Percentiles rank a stretch among this genome's conserved stretches.
phyloP scores from a whole-genome alignment of 2,888 invertebrate species.

The Drosophila setosimentum region DNA sequence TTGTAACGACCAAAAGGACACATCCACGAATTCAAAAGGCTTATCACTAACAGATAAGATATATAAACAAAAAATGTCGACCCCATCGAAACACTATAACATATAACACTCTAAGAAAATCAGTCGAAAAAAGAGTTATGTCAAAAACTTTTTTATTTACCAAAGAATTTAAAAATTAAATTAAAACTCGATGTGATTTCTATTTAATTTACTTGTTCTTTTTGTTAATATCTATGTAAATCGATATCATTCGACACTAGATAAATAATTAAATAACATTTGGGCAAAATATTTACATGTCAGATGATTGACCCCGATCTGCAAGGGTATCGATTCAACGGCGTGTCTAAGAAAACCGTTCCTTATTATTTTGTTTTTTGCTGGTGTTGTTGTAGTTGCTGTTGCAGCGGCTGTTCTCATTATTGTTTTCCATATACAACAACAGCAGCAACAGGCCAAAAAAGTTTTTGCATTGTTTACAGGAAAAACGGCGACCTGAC shows the following conservation, averaged over 20 bases:
- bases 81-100: too few relatives aligned
- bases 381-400: constrained; percentile 18
- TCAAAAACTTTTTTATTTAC: too few relatives aligned
- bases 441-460: constrained; percentile 22
- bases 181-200: too few relatives aligned
- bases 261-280: background rate
- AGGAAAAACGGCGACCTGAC: constrained; percentile 37
- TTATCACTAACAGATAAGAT: background rate
- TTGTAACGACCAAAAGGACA: background rate
- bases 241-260: too few relatives aligned
- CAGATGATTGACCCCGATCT: background rate
- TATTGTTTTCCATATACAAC: constrained; percentile 35
- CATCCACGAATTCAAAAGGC: background rate
- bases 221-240: background rate
- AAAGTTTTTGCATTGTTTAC: constrained; percentile 55
- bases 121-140: too few relatives aligned
- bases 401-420: constrained; percentile 29
- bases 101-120: too few relatives aligned
- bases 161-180: too few relatives aligned
- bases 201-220: background rate
- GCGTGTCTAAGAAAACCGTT: background rate
- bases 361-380: background rate
- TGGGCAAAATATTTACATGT: background rate
- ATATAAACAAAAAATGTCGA: too few relatives aligned
- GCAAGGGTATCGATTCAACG: background rate